phyloP scores from a whole-genome alignment of 30 jellyfish, hydroid and myxozoan species.

The Aurelia sp. region DNA sequence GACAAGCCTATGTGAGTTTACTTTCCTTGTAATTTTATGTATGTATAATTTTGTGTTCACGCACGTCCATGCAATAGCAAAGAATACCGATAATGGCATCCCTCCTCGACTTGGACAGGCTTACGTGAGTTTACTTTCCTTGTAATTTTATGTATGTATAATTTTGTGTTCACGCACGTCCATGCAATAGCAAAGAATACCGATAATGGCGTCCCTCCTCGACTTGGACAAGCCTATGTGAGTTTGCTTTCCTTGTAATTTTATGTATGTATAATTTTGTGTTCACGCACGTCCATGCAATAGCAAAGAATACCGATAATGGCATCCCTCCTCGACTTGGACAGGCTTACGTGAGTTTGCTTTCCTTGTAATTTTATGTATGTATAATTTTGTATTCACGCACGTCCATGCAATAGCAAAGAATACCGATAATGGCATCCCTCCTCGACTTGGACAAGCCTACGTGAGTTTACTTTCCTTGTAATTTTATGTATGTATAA shows the following conservation, averaged over 20 bases:
- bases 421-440: conserved; percentile 89
- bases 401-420: too few relatives aligned
- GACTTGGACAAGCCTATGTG: conserved; percentile 82
- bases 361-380: neutral
- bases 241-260: neutral
- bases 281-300: too few relatives aligned
- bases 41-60: too few relatives aligned
- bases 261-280: neutral
- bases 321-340: conserved; percentile 89
- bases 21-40: neutral
- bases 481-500: neutral
- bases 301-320: too few relatives aligned
- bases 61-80: too few relatives aligned
- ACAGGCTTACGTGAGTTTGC: conserved; percentile 65
- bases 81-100: conserved; percentile 86
- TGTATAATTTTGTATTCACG: too few relatives aligned
- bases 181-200: too few relatives aligned
- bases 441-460: conserved; percentile 88
- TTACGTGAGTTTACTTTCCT: conserved; percentile 26
- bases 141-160: neutral
- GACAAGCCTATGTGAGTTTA: conserved; percentile 72
- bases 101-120: conserved; percentile 91
- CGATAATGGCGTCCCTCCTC: conserved; percentile 89
- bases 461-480: conserved; percentile 28
- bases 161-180: too few relatives aligned